Evolutionary conservation across 2,113 vertebrate genomes (phyloP), one percentile per base, ranked within the genome.

Genomic region (Brachyhypopomus gauderio): DNA sequence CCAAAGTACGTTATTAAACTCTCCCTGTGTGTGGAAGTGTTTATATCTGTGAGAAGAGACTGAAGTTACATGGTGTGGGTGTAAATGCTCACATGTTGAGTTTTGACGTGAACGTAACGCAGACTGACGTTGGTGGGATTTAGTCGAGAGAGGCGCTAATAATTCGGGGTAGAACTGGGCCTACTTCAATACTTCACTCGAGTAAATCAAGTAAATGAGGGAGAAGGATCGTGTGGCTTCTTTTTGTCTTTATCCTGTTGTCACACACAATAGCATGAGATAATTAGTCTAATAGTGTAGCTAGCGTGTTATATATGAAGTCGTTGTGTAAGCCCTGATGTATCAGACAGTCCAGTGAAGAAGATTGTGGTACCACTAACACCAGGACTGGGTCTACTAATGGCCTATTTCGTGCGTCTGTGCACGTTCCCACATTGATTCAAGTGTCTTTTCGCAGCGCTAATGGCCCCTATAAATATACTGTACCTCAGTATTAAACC

Each of bases 401-500:
- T 19, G 45, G 45, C 9, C 45, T 34, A 5, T 8, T 20, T 58
- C 60, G 70, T 67, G 3, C 48, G 30, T n/a, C 14, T 30, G 22
- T 60, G 62, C 45, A 36, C 74, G n/a, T 20, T 59, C 17, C 52
- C 9, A 6, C n/a, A 75, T 75, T 79, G 72, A 84, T 76, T 60
- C 71, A 25, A 76, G 56, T 22, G 17, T 74, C 45, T 14, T 52
- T 52, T 52, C 52, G 19, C 23, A 58, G 23, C 30, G 59, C 48
- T 72, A 77, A 79, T 76, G 59, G 78, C 64, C 34, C 25, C 17
- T 41, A 45, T 59, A 81, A 75, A 66, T 64, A 25, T 72, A 69
- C 62, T 67, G 45, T 62, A 45, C 70, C 69, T 38, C 22, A 67
- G 60, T 70, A 63, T 85, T 48, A 74, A 72, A 81, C 25, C 17